These are phyloP conservation scores for Polypterus senegalus DNA, from an alignment of 2,113 vertebrate species.

Conservation along the genomic window DNA sequence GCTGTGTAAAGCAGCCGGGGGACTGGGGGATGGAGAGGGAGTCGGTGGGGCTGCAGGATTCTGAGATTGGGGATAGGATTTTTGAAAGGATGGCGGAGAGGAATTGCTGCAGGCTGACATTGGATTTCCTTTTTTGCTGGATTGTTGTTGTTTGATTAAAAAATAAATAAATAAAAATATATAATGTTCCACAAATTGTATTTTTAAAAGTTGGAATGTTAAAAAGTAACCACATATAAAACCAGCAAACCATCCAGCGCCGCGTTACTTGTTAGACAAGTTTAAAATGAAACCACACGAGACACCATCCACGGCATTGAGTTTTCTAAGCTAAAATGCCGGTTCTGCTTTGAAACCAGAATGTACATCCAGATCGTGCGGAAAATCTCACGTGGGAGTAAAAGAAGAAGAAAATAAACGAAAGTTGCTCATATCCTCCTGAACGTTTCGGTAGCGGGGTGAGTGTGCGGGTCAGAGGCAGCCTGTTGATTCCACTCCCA, in stretches of 20 bases:
- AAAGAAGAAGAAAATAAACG: too few relatives aligned
- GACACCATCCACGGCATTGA: not conserved
- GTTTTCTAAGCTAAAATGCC: not conserved
- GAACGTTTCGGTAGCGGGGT: not conserved
- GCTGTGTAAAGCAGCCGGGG: conserved; percentile 64
- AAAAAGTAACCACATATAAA: not conserved
- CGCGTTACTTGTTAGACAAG: not conserved
- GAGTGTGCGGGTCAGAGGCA: not conserved
- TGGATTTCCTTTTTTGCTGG: conserved; percentile 58
- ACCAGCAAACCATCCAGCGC: not conserved
- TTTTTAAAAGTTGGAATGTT: not conserved
- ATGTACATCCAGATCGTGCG: not conserved
- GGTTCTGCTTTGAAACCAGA: not conserved
- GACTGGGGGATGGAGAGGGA: conserved; percentile 63
- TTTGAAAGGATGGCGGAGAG: conserved; percentile 80
- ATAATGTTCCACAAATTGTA: not conserved
- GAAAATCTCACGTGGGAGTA: not conserved
- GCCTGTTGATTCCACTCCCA: conserved; percentile 17
- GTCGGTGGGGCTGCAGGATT: conserved; percentile 60
- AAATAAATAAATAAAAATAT: not conserved
- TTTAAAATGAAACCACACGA: not conserved
- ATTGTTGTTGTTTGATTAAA: conserved; percentile 17
- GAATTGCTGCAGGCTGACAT: conserved; percentile 84
- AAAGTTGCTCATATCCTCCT: not conserved
- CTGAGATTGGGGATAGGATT: conserved; percentile 67